These are phyloP conservation scores for Gadopsis bispinosus DNA, from an alignment of 2,797 vertebrate genomes.

Conservation along the genomic window DNA sequence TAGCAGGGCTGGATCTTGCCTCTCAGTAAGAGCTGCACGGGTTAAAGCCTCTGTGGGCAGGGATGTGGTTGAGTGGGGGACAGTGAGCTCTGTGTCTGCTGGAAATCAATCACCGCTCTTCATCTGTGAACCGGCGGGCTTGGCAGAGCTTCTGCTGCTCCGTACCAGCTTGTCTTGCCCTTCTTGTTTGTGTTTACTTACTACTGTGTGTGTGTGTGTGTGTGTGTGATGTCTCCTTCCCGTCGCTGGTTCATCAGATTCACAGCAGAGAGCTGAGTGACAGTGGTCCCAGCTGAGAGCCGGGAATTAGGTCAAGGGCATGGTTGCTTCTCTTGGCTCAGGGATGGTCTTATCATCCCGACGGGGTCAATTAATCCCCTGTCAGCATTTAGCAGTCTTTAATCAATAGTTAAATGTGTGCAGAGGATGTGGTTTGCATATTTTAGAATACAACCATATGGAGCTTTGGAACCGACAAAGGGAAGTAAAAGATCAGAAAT, in stretches of 20 bases:
- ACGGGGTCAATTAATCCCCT: conserved; percentile 67
- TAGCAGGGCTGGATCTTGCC: conserved; percentile 60
- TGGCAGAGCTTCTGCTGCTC: conserved; percentile 72
- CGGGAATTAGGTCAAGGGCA: conserved; percentile 79
- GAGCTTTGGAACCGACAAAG: conserved; percentile 2
- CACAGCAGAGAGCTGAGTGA: conserved; percentile 62
- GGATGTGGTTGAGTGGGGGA: conserved; percentile 51
- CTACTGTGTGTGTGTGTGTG: conserved; percentile 14
- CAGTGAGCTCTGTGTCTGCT: conserved; percentile 77
- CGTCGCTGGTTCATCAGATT: conserved; percentile 60
- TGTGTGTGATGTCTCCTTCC: conserved; percentile 45
- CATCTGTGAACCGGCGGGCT: conserved; percentile 66
- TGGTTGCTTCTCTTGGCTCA: conserved; percentile 54
- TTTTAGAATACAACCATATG: background rate
- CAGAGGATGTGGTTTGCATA: background rate
- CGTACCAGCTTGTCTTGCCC: conserved; percentile 79
- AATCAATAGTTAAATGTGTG: conserved; percentile 60
- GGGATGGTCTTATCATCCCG: conserved; percentile 65
- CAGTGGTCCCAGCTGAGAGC: conserved; percentile 53
- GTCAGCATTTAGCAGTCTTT: conserved; percentile 63
- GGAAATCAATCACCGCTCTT: conserved; percentile 81
- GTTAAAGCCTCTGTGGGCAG: conserved; percentile 70
- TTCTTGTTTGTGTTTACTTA: conserved; percentile 66
- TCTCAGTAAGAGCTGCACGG: conserved; percentile 68
- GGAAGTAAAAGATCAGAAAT: background rate